A percentile compares a stretch with the other conserved stretches of the same genome.
Evolutionary conservation across 2,888 invertebrate genomes (phyloP).

Genomic region (Tyria jacobaeae): DNA sequence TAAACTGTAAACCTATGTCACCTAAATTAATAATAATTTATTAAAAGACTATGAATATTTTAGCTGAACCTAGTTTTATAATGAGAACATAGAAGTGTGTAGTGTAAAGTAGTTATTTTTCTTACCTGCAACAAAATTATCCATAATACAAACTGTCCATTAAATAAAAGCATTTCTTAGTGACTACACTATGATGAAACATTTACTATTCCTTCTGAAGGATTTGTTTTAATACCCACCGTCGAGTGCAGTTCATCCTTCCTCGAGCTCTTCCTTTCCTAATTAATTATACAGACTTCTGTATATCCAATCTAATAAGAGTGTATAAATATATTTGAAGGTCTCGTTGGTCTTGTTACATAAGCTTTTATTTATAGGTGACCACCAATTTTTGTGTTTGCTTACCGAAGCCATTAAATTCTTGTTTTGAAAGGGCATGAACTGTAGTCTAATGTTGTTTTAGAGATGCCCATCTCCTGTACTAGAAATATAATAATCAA

Average conservation of each 20-base stretch:
- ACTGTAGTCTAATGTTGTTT: too few relatives aligned
- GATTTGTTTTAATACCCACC: conserved; percentile 10
- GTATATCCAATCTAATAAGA: neutral
- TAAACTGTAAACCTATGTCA: too few relatives aligned
- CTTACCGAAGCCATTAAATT: neutral
- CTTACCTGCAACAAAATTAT: neutral
- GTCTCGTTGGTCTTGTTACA: neutral
- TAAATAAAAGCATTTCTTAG: neutral
- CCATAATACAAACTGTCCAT: too few relatives aligned
- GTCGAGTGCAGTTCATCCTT: conserved; percentile 17
- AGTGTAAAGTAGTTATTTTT: neutral
- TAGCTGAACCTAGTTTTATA: neutral
- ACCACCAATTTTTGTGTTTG: too few relatives aligned
- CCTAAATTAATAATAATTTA: too few relatives aligned
- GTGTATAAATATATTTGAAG: neutral
- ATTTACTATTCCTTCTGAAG: conserved; percentile 20
- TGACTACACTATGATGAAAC: neutral
- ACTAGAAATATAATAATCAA: too few relatives aligned
- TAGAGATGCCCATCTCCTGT: too few relatives aligned
- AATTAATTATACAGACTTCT: conserved; percentile 3
- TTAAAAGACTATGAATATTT: too few relatives aligned
- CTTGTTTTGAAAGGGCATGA: too few relatives aligned
- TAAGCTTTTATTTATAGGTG: neutral
- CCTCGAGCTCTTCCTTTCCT: conserved; percentile 4
- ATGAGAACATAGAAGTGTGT: neutral